These are phyloP conservation scores for Carabus problematicus DNA, from an alignment of 2,888 invertebrate species.

Conservation along the genomic window DNA sequence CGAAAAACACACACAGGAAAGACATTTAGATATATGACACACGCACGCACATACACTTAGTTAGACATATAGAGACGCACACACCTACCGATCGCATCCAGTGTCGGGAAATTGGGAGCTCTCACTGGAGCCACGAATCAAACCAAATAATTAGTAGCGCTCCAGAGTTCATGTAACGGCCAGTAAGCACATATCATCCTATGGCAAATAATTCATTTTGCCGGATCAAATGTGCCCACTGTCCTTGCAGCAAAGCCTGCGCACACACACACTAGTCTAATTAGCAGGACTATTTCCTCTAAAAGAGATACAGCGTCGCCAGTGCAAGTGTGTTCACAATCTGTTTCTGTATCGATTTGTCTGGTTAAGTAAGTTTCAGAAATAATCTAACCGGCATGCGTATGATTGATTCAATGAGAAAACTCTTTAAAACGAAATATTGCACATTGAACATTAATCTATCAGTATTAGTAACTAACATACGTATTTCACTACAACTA, in stretches of 20 bases:
- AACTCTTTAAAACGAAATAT: slow-evolving; percentile 21
- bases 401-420: slow-evolving; percentile 29
- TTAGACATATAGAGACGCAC: slow-evolving; percentile 50
- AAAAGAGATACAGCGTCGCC: slow-evolving; percentile 40
- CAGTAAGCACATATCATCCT: neutral
- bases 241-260: slow-evolving; percentile 30
- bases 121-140: slow-evolving; percentile 61
- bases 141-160: slow-evolving; percentile 51
- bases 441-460: slow-evolving; percentile 6
- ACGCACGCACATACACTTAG: slow-evolving; percentile 32
- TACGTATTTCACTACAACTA: slow-evolving; percentile 20
- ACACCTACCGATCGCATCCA: slow-evolving; percentile 68
- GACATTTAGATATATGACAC: slow-evolving; percentile 22
- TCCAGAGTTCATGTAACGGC: slow-evolving; percentile 19
- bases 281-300: slow-evolving; percentile 39
- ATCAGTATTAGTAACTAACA: neutral
- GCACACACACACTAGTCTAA: slow-evolving; percentile 38
- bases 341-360: slow-evolving; percentile 33
- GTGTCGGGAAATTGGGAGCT: slow-evolving; percentile 69
- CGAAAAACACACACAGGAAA: slow-evolving; percentile 20
- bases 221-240: slow-evolving; percentile 26
- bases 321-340: slow-evolving; percentile 40
- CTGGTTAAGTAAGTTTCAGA: slow-evolving; percentile 18
- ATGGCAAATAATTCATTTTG: neutral
- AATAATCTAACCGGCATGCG: slow-evolving; percentile 27